These are phyloP conservation scores for Glaucomys volans DNA, from an alignment of 2,113 vertebrate genomes.

Conservation along the genomic window DNA sequence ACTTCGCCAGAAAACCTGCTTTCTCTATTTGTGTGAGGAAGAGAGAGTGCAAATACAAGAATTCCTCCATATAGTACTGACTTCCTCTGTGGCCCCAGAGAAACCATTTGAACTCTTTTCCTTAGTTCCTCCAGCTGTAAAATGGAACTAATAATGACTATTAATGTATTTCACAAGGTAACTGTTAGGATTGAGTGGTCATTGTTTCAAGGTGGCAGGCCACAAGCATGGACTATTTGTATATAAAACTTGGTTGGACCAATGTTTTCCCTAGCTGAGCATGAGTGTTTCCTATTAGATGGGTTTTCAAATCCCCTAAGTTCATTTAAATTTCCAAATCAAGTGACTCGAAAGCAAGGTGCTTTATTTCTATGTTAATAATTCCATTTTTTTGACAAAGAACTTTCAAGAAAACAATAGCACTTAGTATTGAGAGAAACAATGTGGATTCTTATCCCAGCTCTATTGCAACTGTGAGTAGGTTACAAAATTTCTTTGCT, in stretches of 20 bases:
- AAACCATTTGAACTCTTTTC: conserved; percentile 66
- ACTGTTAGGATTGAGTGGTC: conserved; percentile 32
- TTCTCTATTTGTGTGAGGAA: conserved; percentile 59
- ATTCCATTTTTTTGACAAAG: conserved; percentile 43
- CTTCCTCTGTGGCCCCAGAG: conserved; percentile 76
- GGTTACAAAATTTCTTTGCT: background rate
- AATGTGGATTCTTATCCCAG: background rate
- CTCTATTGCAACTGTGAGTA: background rate
- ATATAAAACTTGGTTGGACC: background rate
- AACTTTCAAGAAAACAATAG: conserved; percentile 34
- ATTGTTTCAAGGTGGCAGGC: conserved; percentile 36
- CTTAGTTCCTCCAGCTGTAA: conserved; percentile 69
- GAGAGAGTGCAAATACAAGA: background rate
- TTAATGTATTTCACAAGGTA: conserved; percentile 66
- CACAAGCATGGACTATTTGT: background rate
- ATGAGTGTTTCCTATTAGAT: conserved; percentile 15
- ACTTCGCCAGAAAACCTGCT: conserved; percentile 66
- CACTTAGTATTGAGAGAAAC: background rate
- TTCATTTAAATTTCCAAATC: conserved; percentile 52
- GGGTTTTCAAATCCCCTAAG: conserved; percentile 34
- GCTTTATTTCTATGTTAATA: conserved; percentile 46
- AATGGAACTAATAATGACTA: conserved; percentile 70
- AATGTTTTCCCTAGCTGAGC: background rate
- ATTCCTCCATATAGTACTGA: conserved; percentile 21
- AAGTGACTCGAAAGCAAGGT: background rate